Evolutionary conservation across 2,113 vertebrate genomes (phyloP).

Genomic region (Cottus gobio): DNA sequence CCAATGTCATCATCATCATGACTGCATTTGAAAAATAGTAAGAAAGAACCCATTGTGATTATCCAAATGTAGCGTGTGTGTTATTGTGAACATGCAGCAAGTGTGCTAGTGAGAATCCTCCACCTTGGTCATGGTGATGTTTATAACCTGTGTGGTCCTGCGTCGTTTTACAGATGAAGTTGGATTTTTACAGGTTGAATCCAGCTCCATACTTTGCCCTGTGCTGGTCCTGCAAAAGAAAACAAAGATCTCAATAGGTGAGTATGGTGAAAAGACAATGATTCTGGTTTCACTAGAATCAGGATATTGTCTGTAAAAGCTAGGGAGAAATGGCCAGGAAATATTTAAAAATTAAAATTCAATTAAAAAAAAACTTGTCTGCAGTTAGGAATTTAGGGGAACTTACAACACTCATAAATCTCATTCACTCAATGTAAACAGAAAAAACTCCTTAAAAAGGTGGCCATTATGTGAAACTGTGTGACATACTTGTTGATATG

Average conservation of each 20-base stretch:
- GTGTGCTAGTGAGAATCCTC: constrained; percentile 30
- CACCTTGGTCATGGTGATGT: constrained; percentile 93
- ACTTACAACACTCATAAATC: neutral
- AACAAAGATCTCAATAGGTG: neutral
- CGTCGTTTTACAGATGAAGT: constrained; percentile 83
- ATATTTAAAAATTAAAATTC: no score
- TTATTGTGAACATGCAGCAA: constrained; percentile 19
- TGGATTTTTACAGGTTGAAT: constrained; percentile 81
- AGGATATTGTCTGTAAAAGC: neutral
- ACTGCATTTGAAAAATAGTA: neutral
- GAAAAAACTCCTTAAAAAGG: neutral
- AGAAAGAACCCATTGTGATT: neutral
- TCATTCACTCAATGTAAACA: neutral
- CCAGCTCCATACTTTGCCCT: constrained; percentile 74
- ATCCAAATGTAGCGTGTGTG: neutral
- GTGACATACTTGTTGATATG: constrained; percentile 41
- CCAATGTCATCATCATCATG: neutral
- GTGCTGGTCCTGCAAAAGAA: constrained; percentile 26
- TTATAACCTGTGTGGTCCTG: constrained; percentile 89
- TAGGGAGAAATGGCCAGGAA: neutral
- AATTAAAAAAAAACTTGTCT: no score
- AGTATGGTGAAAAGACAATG: neutral
- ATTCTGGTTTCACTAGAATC: neutral
- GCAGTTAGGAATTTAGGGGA: neutral
- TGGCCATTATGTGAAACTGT: neutral